A percentile compares a stretch with the other conserved stretches of the same genome.
Conservation (phyloP, 2,888 invertebrate genomes). For the Ormyrus labotus region DNA sequence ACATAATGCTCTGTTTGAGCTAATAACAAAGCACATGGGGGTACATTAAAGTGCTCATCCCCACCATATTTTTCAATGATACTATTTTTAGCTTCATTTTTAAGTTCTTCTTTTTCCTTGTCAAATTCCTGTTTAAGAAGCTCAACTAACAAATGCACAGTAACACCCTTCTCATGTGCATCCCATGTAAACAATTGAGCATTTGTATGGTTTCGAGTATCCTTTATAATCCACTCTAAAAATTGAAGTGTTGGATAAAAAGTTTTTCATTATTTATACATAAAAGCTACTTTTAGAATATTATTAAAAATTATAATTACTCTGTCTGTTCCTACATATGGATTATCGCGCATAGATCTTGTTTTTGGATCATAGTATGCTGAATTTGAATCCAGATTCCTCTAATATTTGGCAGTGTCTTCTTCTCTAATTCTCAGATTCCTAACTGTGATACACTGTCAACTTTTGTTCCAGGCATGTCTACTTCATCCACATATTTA, state of each 20-base stretch:
- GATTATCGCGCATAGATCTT: slow-evolving; percentile 98
- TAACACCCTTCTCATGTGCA: slow-evolving; percentile 93
- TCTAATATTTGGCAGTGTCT: slow-evolving; percentile 98
- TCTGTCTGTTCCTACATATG: slow-evolving; percentile 82
- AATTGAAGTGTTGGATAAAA: slow-evolving; percentile 38
- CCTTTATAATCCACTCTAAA: slow-evolving; percentile 88
- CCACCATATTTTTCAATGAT: slow-evolving; percentile 97
- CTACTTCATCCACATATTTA: slow-evolving; percentile 94
- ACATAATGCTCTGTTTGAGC: slow-evolving; percentile 98
- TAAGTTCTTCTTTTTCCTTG: slow-evolving; percentile 92
- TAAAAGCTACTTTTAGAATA: no score
- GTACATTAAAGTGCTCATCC: slow-evolving; percentile 91
- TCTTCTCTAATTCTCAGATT: slow-evolving; percentile 99
- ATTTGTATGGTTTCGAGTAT: slow-evolving; percentile 89
- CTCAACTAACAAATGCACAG: slow-evolving; percentile 95
- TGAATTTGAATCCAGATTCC: slow-evolving; percentile 97
- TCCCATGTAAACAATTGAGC: slow-evolving; percentile 99
- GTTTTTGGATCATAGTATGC: slow-evolving; percentile 99
- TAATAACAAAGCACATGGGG: slow-evolving; percentile 90
- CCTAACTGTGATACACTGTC: slow-evolving; percentile 98
- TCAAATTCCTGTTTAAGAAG: slow-evolving; percentile 92
- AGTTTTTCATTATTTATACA: no score
- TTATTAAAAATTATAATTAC: slow-evolving; percentile 63
- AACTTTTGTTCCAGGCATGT: slow-evolving; percentile 99
- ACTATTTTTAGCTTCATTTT: slow-evolving; percentile 88